Base-by-base conservation (phyloP, 2,888 invertebrate genomes). In the Sarcophaga rosellei region DNA sequence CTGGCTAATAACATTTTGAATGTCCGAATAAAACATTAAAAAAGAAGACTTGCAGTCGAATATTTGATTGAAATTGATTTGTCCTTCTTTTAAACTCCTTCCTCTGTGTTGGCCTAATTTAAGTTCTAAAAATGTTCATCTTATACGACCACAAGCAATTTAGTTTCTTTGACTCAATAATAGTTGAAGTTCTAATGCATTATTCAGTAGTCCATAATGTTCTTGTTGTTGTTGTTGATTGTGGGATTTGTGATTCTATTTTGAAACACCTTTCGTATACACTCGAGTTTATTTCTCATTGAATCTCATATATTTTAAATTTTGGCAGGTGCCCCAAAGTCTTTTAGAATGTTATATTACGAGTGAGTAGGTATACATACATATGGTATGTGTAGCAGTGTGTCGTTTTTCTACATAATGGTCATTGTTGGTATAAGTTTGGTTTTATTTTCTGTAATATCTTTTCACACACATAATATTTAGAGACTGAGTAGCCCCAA, bases 271-370 rank as follows among this genome's bases (percentile, higher is more conserved):
- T 35, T 35, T 35, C 10, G 1, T 35, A 8, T 35, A 35, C 44
- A 20, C n/a, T 75, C 35, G 21, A 70, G 68, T 73, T 75, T 8
- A 66, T 47, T 74, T 47, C 6, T 47, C 6, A 57, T n/a, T 17
- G 57, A 81, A 80, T 74, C 65, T 74, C 53, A 20, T 81, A 81
- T 78, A 77, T 77, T 77, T 81, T 80, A 70, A 61, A 78, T 72
- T 77, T 84, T 84, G 88, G 88, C 88, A 88, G 86, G 88, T 88
- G 88, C 82, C 84, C 62, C 23, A 81, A 82, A 77, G 81, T 82
- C 81, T 85, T 87, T 84, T 78, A 76, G 76, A 85, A 76, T 85
- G 79, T 76, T 80, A 47, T 82, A 76, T 82, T 68, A 80, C 72
- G 21, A 35, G 12, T 15, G 4, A 47, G 47, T 11, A 11, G 47